Evolutionary conservation across 2,113 vertebrate genomes (phyloP).

Genomic region (Columba janthina): DNA sequence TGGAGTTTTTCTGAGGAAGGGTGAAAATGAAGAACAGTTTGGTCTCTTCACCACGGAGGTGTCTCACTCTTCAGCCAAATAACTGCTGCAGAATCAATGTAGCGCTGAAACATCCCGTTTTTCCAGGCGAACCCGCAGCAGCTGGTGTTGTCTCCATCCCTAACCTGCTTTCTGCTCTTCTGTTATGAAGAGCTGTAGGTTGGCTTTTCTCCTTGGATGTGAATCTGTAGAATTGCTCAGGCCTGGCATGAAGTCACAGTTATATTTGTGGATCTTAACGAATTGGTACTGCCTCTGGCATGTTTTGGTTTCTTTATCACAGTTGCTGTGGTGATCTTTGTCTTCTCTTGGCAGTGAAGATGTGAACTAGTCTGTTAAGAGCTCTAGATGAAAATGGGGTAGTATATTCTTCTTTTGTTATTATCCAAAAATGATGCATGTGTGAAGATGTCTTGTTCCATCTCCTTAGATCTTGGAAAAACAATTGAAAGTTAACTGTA

Average conservation of each 20-base stretch:
- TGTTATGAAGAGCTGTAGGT: background rate
- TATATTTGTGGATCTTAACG: background rate
- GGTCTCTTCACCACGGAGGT: rapidly evolving
- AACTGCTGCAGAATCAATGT: background rate
- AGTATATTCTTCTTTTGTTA: rapidly evolving
- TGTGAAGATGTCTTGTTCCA: background rate
- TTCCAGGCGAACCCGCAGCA: background rate
- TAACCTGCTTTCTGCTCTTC: too few species aligned
- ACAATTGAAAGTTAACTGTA: background rate
- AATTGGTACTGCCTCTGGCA: background rate
- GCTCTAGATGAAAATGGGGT: background rate
- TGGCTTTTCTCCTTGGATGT: background rate
- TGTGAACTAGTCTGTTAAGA: background rate
- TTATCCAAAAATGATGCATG: rapidly evolving
- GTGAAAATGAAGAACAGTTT: rapidly evolving
- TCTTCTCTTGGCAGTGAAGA: background rate
- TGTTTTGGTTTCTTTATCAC: background rate
- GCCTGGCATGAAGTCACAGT: background rate
- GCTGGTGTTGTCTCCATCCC: background rate
- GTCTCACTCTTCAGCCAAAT: rapidly evolving
- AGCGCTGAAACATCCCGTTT: background rate
- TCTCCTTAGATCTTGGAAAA: background rate
- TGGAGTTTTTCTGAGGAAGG: background rate
- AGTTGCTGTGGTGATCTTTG: background rate
- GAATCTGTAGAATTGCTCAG: background rate